Evolutionary conservation across 1,140 invertebrate genomes (phyloP), one percentile per base, ranked within the genome.

Genomic region (Heliothis subflexa): DNA sequence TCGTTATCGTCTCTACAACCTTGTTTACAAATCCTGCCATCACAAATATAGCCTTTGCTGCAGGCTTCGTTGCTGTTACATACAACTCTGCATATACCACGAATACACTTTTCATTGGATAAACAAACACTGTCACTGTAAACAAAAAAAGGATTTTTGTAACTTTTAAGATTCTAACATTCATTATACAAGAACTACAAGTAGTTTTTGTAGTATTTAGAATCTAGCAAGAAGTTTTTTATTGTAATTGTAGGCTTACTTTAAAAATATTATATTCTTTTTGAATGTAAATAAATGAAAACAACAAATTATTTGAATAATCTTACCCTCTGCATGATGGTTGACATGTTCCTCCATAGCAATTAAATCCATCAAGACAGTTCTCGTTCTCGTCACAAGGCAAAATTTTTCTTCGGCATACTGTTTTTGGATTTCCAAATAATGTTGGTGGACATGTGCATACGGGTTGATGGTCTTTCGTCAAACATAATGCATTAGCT

Each of bases 61-160:
- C 98, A 99, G 71, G 97, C 96, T 50, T 96, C 95, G 88, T 99
- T 98, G 71, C 96, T 97, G 88, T 98, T 98, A 85, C 97, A 98
- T 18, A 98, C 96, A 3, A 96, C 95, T 90, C 97, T 97, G 85
- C 98, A 98, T 18, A 97, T 95, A 49, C 97, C 97, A 50, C 96
- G 95, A 62, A 98, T 96, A 91, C 98, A 98, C 79, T 97, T 96
- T 93, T 98, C 98, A 89, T 98, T 97, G 18, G 96, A 96, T 73
- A 98, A 91, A 88, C 98, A 99, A 85, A 97, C 96, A 72, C 94
- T 95, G 85, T 98, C 97, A 82, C 97, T 98, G 81, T 76, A 95
- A 96, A 71, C 50, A 61, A 25, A 74, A 47, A 33, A 57, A 73
- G 1, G 52, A n/a, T n/a, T n/a, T 16, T 54, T 54, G 3, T 54